phyloP scores from a whole-genome alignment of 2,113 vertebrate genomes.

The Microcebus lehilahytsara region DNA sequence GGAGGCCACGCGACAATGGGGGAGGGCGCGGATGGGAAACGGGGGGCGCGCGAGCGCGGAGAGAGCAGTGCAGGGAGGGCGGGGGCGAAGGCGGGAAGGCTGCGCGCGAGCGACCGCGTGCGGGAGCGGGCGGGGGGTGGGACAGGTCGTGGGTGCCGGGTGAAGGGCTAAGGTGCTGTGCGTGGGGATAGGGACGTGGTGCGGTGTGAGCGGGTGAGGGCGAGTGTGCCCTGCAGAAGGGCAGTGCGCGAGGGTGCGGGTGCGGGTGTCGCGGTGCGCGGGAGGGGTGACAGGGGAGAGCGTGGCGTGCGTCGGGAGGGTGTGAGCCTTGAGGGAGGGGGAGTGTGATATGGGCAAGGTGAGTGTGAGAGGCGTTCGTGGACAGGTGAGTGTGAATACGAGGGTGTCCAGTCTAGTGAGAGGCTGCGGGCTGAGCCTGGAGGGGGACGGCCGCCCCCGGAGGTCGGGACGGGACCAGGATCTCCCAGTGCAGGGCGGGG shows the following conservation, averaged over 20 bases:
- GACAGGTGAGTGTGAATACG: background rate
- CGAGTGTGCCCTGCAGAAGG: background rate
- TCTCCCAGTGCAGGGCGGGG: background rate
- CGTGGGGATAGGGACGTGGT: too few species aligned
- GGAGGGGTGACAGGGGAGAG: background rate
- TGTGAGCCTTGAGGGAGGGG: background rate
- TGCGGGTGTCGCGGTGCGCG: background rate
- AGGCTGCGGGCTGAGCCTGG: background rate
- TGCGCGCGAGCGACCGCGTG: background rate
- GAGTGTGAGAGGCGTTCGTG: background rate
- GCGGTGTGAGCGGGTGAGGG: background rate
- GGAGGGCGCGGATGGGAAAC: too few species aligned
- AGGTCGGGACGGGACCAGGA: background rate
- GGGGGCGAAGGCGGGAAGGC: background rate
- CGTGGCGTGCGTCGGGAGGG: background rate
- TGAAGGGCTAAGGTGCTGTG: background rate
- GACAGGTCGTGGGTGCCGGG: background rate
- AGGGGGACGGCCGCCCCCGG: background rate
- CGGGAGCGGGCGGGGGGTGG: background rate
- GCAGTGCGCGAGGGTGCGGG: background rate
- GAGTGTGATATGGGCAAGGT: background rate
- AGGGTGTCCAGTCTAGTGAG: background rate
- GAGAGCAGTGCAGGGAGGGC: accelerated
- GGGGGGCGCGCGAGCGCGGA: background rate
- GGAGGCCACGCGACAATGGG: background rate